Evolutionary conservation across 2,797 vertebrate genomes (phyloP).

Genomic region (Choloepus didactylus): DNA sequence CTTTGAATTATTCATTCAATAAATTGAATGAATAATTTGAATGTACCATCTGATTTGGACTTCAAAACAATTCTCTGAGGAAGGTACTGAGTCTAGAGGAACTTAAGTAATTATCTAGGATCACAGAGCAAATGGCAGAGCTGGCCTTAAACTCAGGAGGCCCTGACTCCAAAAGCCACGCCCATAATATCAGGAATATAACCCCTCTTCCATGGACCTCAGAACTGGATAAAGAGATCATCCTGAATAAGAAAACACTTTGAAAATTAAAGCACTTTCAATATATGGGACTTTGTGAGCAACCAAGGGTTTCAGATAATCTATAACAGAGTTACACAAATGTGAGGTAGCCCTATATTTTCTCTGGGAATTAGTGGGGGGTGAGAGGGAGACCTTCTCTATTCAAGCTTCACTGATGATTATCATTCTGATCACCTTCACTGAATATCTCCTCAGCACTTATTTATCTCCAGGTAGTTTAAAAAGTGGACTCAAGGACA

Average conservation of each 20-base stretch:
- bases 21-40: no score
- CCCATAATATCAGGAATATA: neutral
- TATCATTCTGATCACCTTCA: neutral
- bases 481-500: neutral
- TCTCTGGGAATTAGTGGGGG: neutral
- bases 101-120: neutral
- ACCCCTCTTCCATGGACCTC: neutral
- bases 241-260: neutral
- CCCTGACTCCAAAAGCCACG: neutral
- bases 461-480: neutral
- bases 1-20: no score
- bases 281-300: neutral
- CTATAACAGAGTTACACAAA: neutral
- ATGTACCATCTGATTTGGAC: neutral
- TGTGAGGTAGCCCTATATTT: neutral
- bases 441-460: neutral
- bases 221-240: neutral
- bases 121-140: neutral
- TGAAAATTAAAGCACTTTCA: neutral
- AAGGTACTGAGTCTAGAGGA: neutral
- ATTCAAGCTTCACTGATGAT: neutral
- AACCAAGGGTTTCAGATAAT: neutral
- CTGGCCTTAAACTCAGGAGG: neutral
- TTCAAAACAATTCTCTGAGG: slow-evolving; percentile 9
- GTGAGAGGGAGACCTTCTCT: neutral